A percentile compares a stretch with the other conserved stretches of the same genome.
Evolutionary conservation across 2,888 invertebrate species (phyloP).

Genomic region (Clunio marinus): DNA sequence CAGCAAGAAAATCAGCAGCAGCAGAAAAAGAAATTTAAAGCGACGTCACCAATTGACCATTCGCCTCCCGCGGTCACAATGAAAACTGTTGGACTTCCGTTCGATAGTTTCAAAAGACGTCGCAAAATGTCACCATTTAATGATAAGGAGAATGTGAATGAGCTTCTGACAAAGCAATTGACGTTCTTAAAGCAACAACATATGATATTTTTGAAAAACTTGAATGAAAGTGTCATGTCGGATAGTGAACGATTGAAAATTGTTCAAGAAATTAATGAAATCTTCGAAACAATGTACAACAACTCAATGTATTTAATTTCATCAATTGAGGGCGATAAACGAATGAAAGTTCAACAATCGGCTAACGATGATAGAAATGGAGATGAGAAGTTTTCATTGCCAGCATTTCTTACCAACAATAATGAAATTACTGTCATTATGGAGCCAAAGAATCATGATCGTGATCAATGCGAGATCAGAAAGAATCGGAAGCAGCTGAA

Average conservation of each 20-base stretch:
- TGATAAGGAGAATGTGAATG: conserved; percentile 40
- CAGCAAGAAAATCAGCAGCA: too few species aligned
- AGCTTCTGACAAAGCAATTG: conserved; percentile 33
- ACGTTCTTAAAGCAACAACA: conserved; percentile 35
- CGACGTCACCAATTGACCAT: conserved; percentile 39
- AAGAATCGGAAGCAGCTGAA: conserved; percentile 39
- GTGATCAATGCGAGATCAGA: neutral
- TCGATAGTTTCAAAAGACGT: conserved; percentile 33
- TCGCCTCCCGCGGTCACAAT: conserved; percentile 40
- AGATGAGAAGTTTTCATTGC: conserved; percentile 44
- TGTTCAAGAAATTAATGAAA: conserved; percentile 28
- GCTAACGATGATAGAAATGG: conserved; percentile 44
- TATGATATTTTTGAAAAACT: conserved; percentile 26
- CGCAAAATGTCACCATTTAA: conserved; percentile 36
- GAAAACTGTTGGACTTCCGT: neutral
- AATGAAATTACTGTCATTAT: conserved; percentile 48
- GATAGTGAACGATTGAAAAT: conserved; percentile 27
- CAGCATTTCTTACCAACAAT: conserved; percentile 49
- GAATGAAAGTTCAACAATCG: neutral
- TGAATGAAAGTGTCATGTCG: conserved; percentile 24
- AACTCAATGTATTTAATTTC: conserved; percentile 37
- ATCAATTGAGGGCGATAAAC: conserved; percentile 40
- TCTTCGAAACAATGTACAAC: conserved; percentile 29
- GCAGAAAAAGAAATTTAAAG: conserved; percentile 31
- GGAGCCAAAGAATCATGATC: conserved; percentile 44